Evolutionary conservation across 2,888 invertebrate genomes (phyloP), one percentile per base, ranked within the genome.

Genomic region (Tetragonisca angustula): DNA sequence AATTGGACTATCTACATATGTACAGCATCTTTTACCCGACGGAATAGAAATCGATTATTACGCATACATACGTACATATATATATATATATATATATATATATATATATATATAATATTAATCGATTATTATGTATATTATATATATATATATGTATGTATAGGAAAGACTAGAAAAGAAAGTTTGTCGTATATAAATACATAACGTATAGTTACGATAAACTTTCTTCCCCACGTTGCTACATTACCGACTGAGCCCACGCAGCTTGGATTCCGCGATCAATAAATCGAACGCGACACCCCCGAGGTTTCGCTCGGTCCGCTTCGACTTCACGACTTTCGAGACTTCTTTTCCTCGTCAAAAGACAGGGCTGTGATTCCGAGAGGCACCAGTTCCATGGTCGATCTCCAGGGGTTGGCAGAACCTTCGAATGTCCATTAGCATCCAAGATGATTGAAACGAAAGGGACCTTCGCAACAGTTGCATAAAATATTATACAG

Each of bases 1-100:
- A 87, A 87, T 84, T 84, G 81, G 71, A 64, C 87, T 92, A 91
- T 87, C 87, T 92, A 91, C 90, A 83, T 90, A 91, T 90, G 82
- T 90, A 90, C 88, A 88, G 86, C 83, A 87, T 77, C 81, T 83
- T 85, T 87, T 82, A 85, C 78, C 87, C 85, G 85, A 88, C 87
- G 87, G 87, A 89, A 88, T 90, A 88, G 86, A 89, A 87, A 86
- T 87, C 80, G 86, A 86, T 90, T 88, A 89, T 86, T 79, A 85
- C 82, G 80, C 76, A 85, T 78, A 56, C 21, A 56, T 56, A 27
- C 27, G 1, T 49, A 49, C 15, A 50, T 17, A 50, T 50, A 17
- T 50, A 50, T 50, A 50, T 50, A 15, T 49, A 49, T 49, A 49
- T 15, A 49, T 15, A 13, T 17, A 50, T 17, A 0, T 17, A 50